Base-by-base conservation (phyloP, 2,888 invertebrate species). In the Drosophila siamana region DNA sequence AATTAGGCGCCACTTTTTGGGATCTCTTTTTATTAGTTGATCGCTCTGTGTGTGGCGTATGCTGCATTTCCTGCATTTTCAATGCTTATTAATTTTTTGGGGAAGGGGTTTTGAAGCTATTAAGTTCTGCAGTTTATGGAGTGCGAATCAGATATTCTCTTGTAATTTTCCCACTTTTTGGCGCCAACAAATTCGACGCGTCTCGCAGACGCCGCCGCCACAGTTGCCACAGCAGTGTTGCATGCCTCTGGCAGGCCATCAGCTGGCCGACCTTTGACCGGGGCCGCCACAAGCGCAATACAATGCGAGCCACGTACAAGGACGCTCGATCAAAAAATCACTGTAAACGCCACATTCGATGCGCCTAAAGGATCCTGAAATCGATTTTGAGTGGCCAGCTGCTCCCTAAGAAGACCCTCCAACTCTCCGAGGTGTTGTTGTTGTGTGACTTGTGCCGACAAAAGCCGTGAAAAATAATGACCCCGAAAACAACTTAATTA, bases 401-500 rank as follows among this genome's bases (percentile, higher is more conserved):
- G 74, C 62, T 56, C 62, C 64, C 44, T 43, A 11, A 9, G 16
- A 59, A 38, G 22, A 64, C 56, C 59, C 65, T 54, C 13, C 30
- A 40, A 28, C 24, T 48, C 50, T 22, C 43, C 26, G 38, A 59
- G 63, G 24, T 60, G 60, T 40, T 69, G 59, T 63, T 76, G 65
- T 69, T 65, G 78, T 74, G 80, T 88, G 89, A 80, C 89, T 84
- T 87, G 83, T 87, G 87, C 89, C 78, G 81, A 82, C 82, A 83
- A 83, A 83, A 86, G 83, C 86, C 86, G 83, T 83, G 83, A 83
- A 83, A 80, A 83, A 83, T 83, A 83, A 86, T 83, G 80, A 78
- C 67, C 71, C 78, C 78, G 64, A 80, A 80, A 83, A 83, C 86
- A 83, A 78, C 86, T 78, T 83, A 83, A 83, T 83, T 83, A 86